Evolutionary conservation across 2,888 invertebrate genomes (phyloP).

Genomic region (Diplolepis rosae): DNA sequence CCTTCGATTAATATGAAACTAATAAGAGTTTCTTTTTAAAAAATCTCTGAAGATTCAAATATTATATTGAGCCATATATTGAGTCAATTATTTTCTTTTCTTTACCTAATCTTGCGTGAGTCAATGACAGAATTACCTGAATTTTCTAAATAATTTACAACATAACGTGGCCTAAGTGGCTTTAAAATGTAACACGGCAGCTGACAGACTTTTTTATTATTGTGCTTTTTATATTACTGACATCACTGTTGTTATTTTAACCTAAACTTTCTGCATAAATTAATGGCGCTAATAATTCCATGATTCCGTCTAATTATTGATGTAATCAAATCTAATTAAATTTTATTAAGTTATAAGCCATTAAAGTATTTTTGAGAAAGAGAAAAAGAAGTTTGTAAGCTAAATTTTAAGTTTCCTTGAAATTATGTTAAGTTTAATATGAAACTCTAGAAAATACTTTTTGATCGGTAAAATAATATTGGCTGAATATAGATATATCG

Average conservation of each 20-base stretch:
- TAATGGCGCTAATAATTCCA: conserved; percentile 34
- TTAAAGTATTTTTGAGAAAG: neutral
- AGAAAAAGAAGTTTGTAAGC: neutral
- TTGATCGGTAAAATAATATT: neutral
- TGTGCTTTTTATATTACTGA: conserved; percentile 20
- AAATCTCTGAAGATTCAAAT: no score
- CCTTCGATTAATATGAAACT: conserved; percentile 2
- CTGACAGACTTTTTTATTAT: conserved; percentile 36
- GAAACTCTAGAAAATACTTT: neutral
- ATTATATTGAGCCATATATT: no score
- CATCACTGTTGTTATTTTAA: conserved; percentile 22
- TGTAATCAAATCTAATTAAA: neutral
- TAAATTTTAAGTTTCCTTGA: neutral
- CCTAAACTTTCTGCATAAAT: no score
- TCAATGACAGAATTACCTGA: neutral
- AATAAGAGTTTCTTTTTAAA: no score
- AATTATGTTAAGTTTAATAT: conserved; percentile 2
- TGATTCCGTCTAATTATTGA: conserved; percentile 25
- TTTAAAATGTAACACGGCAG: conserved; percentile 43
- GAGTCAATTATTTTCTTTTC: no score
- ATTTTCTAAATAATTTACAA: conserved; percentile 20
- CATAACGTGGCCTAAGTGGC: conserved; percentile 47
- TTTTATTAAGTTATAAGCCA: neutral
- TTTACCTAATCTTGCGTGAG: neutral
- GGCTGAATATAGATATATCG: conserved; percentile 5